Evolutionary conservation across 2,797 vertebrate genomes (phyloP).

Genomic region (Thamnophis elegans): DNA sequence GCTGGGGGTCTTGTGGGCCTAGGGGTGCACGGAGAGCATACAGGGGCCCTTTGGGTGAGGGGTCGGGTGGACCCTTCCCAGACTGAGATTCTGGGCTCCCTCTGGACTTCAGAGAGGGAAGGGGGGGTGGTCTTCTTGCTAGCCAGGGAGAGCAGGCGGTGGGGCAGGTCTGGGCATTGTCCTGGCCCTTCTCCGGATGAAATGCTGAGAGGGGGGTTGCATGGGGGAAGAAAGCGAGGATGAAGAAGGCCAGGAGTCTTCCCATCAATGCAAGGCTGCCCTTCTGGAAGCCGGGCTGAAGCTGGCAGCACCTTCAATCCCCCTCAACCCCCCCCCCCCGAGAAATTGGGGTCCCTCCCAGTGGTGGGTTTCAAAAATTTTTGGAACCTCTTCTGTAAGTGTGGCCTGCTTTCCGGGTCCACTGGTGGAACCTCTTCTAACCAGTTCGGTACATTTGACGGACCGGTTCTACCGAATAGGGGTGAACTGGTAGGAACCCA

Average conservation of each 20-base stretch:
- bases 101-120: neutral
- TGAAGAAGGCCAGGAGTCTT: neutral
- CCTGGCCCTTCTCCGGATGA: neutral
- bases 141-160: neutral
- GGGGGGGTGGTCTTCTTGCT: too few species aligned
- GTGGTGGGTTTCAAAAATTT: too few species aligned
- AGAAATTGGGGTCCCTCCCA: neutral
- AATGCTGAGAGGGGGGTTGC: neutral
- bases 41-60: neutral
- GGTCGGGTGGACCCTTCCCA: too few species aligned
- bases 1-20: neutral
- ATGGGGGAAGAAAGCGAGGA: neutral
- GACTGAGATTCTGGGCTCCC: neutral
- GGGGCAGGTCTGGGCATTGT: neutral
- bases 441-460: too few species aligned
- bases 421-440: too few species aligned
- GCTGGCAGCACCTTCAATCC: neutral
- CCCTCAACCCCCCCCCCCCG: accelerated
- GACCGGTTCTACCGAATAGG: too few species aligned
- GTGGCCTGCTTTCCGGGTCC: too few species aligned
- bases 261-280: neutral
- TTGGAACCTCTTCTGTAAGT: too few species aligned
- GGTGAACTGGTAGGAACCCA: too few species aligned
- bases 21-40: neutral
- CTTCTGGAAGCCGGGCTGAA: neutral